Evolutionary conservation across 2,797 vertebrate species (phyloP).

Genomic region (Sebastes ruberrimus): DNA sequence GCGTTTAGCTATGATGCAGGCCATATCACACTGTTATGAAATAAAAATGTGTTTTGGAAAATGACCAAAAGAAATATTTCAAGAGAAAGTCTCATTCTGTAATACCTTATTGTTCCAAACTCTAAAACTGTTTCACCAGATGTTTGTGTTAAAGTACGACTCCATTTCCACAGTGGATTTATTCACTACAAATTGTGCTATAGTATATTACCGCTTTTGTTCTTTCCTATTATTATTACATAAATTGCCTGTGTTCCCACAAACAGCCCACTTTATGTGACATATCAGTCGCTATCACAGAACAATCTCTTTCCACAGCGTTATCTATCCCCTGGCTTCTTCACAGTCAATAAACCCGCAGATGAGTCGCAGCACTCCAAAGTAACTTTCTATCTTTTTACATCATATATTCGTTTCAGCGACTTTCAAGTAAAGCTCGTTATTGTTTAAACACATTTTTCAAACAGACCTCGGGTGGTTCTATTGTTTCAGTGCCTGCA

Average conservation of each 20-base stretch:
- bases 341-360: constrained; percentile 44
- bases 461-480: neutral
- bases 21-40: neutral
- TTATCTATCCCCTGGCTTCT: constrained; percentile 46
- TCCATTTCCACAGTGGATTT: neutral
- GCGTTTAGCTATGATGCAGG: neutral
- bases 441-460: constrained; percentile 17
- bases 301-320: constrained; percentile 20
- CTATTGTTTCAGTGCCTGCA: neutral
- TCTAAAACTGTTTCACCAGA: neutral
- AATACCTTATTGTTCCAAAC: neutral
- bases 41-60: neutral
- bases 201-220: neutral
- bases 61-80: neutral
- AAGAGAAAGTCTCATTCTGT: neutral
- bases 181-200: neutral
- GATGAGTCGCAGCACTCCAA: constrained; percentile 20
- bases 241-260: constrained; percentile 29
- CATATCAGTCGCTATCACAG: constrained; percentile 45
- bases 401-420: constrained; percentile 23
- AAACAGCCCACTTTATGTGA: constrained; percentile 44
- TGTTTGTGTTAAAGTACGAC: neutral
- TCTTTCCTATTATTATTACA: constrained; percentile 26
- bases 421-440: constrained; percentile 22
- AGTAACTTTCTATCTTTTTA: constrained; percentile 27